Conservation (phyloP, 2,113 vertebrate species). For the Sceloporus tristichus region DNA sequence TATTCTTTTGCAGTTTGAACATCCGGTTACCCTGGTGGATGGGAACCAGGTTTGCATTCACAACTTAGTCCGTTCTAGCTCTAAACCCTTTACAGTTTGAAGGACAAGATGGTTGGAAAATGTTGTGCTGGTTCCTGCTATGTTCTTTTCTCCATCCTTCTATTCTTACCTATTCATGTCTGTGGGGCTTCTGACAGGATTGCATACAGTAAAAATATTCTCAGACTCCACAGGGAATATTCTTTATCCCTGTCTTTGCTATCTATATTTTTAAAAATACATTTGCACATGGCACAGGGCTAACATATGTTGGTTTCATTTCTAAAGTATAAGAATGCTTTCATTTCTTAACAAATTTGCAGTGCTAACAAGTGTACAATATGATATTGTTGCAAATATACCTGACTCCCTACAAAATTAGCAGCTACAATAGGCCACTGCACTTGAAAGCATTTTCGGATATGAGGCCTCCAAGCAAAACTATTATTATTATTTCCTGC, state of each 20-base stretch:
- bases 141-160: not conserved
- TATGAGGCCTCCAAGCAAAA: conserved; percentile 15
- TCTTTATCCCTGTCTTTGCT: not conserved
- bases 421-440: not conserved
- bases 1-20: no score
- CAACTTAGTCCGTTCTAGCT: not conserved
- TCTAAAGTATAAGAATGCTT: not conserved
- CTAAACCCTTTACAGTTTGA: not conserved
- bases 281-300: not conserved
- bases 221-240: not conserved
- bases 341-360: conserved; percentile 16
- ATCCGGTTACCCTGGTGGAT: no score
- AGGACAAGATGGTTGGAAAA: not conserved
- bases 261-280: not conserved
- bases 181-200: not conserved
- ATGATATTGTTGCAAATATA: conserved; percentile 14
- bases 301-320: not conserved
- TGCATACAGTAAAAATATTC: not conserved
- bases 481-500: conserved; percentile 19
- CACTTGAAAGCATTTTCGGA: conserved; percentile 25
- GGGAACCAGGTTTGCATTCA: no score
- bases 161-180: not conserved
- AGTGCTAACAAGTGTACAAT: not conserved
- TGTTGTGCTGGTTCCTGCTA: not conserved
- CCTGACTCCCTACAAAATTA: not conserved